These are phyloP conservation scores for Heliocidaris erythrogramma DNA, from an alignment of 35 echinoderm and acorn worm species.

Conservation along the genomic window DNA sequence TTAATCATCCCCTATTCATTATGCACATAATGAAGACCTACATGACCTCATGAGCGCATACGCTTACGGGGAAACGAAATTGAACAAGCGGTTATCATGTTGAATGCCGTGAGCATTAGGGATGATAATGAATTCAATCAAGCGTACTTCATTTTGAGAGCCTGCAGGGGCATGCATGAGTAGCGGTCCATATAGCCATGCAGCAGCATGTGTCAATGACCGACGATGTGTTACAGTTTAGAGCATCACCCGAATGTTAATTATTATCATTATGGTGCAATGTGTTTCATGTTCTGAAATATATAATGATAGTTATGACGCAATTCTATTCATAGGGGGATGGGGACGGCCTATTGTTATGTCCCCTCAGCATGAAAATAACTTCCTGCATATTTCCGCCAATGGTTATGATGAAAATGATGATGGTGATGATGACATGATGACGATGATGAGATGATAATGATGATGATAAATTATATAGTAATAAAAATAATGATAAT, in stretches of 20 bases:
- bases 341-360: no score
- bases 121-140: constrained; percentile 11
- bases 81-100: neutral
- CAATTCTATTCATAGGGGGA: no score
- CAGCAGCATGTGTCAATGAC: neutral
- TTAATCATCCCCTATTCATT: neutral
- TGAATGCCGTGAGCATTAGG: neutral
- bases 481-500: constrained; percentile 5
- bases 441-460: no score
- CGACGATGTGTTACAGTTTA: neutral
- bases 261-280: no score
- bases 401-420: no score
- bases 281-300: no score
- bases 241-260: no score
- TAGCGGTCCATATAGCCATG: neutral
- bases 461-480: neutral
- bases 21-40: neutral
- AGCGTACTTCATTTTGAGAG: neutral
- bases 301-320: no score
- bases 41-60: neutral
- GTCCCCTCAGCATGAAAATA: no score
- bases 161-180: neutral
- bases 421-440: no score
- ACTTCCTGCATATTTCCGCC: no score
- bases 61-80: neutral